phyloP scores from a whole-genome alignment of 1,140 invertebrate genomes.

The Drosophila takahashii region DNA sequence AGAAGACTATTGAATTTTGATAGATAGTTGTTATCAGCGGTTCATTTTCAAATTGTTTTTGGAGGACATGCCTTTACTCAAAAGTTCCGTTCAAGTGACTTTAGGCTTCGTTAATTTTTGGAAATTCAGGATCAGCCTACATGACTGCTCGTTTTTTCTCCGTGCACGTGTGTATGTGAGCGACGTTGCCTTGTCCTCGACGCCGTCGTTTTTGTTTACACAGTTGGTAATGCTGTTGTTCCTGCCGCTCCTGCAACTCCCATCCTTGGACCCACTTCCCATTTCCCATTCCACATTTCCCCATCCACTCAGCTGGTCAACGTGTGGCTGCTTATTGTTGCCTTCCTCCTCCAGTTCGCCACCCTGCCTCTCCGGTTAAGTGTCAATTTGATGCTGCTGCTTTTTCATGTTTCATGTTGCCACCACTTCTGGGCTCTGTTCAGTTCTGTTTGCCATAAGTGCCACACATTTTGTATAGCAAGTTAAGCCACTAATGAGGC shows the following conservation, averaged over 20 bases:
- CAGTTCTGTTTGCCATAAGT: conserved; percentile 71
- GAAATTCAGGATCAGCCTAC: background rate
- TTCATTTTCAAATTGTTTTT: no score
- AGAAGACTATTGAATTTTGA: no score
- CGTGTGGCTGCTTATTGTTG: conserved; percentile 71
- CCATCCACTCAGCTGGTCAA: conserved; percentile 62
- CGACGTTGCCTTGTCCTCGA: conserved; percentile 21
- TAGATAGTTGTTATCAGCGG: no score
- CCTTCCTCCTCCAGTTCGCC: conserved; percentile 6
- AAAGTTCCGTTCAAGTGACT: no score
- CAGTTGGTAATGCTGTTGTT: conserved; percentile 59
- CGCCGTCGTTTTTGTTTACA: conserved; percentile 73
- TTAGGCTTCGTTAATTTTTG: no score
- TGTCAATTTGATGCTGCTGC: conserved; percentile 80
- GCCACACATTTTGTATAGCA: conserved; percentile 80
- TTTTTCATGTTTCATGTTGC: conserved; percentile 77
- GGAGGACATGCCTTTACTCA: no score
- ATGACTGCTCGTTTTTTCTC: background rate
- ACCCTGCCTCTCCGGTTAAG: conserved; percentile 50
- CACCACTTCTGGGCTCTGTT: conserved; percentile 36
- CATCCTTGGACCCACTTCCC: conserved; percentile 20
- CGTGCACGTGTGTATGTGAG: conserved; percentile 20
- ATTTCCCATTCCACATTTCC: background rate
- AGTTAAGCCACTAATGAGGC: conserved; percentile 81
- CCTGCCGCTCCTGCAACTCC: conserved; percentile 42